Evolutionary conservation across 2,797 vertebrate genomes (phyloP), one percentile per base, ranked within the genome.

Genomic region (Gymnopithys bicolor): DNA sequence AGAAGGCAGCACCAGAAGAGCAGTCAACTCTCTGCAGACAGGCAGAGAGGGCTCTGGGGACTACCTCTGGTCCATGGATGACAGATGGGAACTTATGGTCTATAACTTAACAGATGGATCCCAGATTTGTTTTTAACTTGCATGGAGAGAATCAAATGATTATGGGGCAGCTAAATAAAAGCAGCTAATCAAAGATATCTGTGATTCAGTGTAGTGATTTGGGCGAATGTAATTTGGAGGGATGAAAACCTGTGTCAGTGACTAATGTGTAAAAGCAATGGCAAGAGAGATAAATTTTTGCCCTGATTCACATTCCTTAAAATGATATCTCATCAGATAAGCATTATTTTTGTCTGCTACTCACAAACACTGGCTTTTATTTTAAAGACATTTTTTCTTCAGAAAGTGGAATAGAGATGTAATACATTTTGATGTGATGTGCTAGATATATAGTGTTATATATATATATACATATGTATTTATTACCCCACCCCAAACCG

Each of bases 71-170:
- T 37, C 89, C 66, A 21, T 43, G 82, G 59, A 91, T 92, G 92
- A 92, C 96, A 97, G 95, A 97, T 96, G 94, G 94, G 79, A 89
- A 55, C 87, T 96, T 95, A 94, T 43, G 82, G 91, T 91, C 89
- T 94, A 89, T 94, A 95, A 94, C 93, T 95, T 95, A 94, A 92
- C 96, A 97, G 96, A 97, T 95, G 93, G 94, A 89, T 95, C 87
- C 64, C 82, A 88, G 91, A 92, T 86, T 76, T 92, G 69, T 58
- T 89, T 95, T 88, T 87, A 13, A 69, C 49, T 93, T 88, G 82
- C 90, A 84, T 79, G 89, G 87, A 96, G 69, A 73, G 75, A 92
- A 84, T 69, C 33, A 88, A 92, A 90, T 32, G 19, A 88, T 91
- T 84, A 73, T 84, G 55, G 87, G 53, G 55, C 3, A 8, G 39